Evolutionary conservation across 2,888 invertebrate species (phyloP).

Genomic region (Mimumesa dahlbomi): DNA sequence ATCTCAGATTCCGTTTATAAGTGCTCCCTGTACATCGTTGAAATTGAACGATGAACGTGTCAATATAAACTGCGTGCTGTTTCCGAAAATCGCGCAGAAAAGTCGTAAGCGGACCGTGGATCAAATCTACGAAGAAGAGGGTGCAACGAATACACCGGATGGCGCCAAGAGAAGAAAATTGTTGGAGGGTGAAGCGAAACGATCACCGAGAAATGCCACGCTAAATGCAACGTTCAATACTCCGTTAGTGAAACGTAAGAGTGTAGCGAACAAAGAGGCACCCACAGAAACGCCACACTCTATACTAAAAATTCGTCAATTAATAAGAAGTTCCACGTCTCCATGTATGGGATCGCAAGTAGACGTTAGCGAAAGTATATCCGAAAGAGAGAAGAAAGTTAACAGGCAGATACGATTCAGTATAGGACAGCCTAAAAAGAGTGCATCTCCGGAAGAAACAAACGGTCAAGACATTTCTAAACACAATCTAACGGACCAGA

Average conservation of each 20-base stretch:
- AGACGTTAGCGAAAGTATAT: conserved; percentile 5
- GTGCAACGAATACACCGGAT: conserved; percentile 18
- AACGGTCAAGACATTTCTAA: conserved; percentile 19
- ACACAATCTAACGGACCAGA: conserved; percentile 19
- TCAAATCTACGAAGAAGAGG: conserved; percentile 52
- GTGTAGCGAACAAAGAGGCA: conserved; percentile 22
- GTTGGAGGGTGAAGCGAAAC: conserved; percentile 18
- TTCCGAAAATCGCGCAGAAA: conserved; percentile 57
- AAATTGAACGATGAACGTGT: conserved; percentile 45
- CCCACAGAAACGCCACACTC: conserved; percentile 74
- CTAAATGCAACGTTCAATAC: conserved; percentile 69
- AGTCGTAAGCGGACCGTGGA: conserved; percentile 68
- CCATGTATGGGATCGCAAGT: conserved; percentile 22
- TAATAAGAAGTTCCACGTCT: conserved; percentile 70
- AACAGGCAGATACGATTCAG: conserved; percentile 76
- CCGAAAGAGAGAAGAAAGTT: conserved; percentile 37
- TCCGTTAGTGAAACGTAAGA: conserved; percentile 73
- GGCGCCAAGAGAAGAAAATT: conserved; percentile 59
- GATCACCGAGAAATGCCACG: conserved; percentile 18
- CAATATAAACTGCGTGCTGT: conserved; percentile 65
- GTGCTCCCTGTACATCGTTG: conserved; percentile 72
- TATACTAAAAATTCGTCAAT: conserved; percentile 75
- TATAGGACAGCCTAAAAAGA: conserved; percentile 53
- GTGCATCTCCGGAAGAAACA: conserved; percentile 17
- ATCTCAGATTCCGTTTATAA: conserved; percentile 73